A percentile compares a stretch with the other conserved stretches of the same genome.
Conservation (phyloP, 1,140 invertebrate genomes). For the Heliconius congener region DNA sequence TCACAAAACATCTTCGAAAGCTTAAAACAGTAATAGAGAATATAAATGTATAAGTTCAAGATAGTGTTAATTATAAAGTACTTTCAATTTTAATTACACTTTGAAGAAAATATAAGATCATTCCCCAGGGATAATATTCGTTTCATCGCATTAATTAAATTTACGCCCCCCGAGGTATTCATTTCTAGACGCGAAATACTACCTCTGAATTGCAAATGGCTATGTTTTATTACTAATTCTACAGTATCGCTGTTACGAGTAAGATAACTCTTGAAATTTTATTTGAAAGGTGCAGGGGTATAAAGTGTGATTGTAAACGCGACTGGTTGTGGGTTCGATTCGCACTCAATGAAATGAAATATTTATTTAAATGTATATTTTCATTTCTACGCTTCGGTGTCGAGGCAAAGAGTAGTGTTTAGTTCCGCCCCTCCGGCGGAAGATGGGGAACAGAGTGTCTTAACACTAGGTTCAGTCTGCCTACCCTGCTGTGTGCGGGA, state of each 20-base stretch:
- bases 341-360: too few species aligned
- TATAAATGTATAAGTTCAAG: background rate
- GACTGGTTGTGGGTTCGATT: too few species aligned
- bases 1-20: background rate
- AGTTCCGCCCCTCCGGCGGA: too few species aligned
- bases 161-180: slow-evolving; percentile 41
- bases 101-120: slow-evolving; percentile 37
- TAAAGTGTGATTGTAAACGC: too few species aligned
- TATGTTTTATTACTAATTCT: background rate
- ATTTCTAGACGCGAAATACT: slow-evolving; percentile 24
- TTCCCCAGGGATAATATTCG: slow-evolving; percentile 34
- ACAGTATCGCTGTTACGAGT: background rate
- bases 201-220: background rate
- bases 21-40: background rate
- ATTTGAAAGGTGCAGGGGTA: background rate
- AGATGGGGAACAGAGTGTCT: too few species aligned
- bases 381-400: too few species aligned
- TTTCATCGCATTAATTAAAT: slow-evolving; percentile 48
- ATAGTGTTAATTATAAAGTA: slow-evolving; percentile 9
- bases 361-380: too few species aligned
- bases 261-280: background rate
- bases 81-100: slow-evolving; percentile 8
- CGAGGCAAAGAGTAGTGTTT: too few species aligned
- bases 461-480: too few species aligned
- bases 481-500: too few species aligned